Conservation (phyloP, 2,113 vertebrate species). For the Rhabdornis inornatus region DNA sequence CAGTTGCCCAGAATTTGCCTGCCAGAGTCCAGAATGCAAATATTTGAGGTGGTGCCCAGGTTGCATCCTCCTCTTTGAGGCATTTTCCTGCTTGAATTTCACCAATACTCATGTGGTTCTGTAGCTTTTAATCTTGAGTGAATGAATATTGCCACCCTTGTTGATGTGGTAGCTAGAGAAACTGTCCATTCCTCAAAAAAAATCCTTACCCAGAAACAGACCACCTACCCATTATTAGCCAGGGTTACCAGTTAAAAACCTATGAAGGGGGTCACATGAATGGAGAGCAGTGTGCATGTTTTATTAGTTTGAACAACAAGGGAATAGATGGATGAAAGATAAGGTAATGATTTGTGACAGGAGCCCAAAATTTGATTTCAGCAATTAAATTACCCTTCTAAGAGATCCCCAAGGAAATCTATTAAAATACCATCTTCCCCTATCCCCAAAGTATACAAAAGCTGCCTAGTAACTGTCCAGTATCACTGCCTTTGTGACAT, state of each 20-base stretch:
- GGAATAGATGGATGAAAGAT: slow-evolving; percentile 75
- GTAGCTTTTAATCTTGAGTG: not conserved
- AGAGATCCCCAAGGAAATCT: slow-evolving; percentile 78
- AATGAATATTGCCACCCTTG: not conserved
- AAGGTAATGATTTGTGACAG: slow-evolving; percentile 82
- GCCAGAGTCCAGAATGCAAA: not conserved
- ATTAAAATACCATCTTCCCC: slow-evolving; percentile 68
- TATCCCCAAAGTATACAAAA: slow-evolving; percentile 65
- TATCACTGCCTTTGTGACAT: slow-evolving; percentile 57
- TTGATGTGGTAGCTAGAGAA: slow-evolving; percentile 48
- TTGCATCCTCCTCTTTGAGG: not conserved
- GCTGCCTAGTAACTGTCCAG: slow-evolving; percentile 61
- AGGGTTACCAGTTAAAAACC: slow-evolving; percentile 59
- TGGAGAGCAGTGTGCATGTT: slow-evolving; percentile 64
- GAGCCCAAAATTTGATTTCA: slow-evolving; percentile 78
- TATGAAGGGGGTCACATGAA: slow-evolving; percentile 68
- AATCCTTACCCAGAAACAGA: slow-evolving; percentile 44
- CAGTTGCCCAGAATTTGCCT: not conserved
- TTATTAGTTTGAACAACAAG: slow-evolving; percentile 73
- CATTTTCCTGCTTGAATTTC: not conserved
- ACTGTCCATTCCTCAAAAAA: slow-evolving; percentile 8
- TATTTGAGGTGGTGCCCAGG: not conserved
- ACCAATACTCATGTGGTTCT: not conserved
- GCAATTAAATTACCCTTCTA: slow-evolving; percentile 77
- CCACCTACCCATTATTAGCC: slow-evolving; percentile 42